These are phyloP conservation scores for Gambusia yucatana DNA, from an alignment of 2,797 vertebrate genomes.

Conservation along the genomic window DNA sequence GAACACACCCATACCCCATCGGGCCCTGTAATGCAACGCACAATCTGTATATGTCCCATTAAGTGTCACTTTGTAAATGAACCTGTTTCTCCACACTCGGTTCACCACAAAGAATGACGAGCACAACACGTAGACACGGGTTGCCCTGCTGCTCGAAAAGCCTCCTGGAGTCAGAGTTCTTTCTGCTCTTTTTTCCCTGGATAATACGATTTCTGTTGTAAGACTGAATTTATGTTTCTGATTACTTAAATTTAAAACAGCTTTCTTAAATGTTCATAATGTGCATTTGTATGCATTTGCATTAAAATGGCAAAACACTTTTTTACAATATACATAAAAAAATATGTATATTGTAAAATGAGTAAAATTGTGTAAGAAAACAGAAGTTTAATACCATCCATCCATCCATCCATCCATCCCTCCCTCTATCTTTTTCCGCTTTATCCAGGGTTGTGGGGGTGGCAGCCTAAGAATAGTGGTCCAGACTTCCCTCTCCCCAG, in stretches of 20 bases:
- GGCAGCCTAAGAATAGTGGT: too few relatives aligned
- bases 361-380: too few relatives aligned
- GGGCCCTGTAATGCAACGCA: constrained; percentile 71
- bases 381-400: too few relatives aligned
- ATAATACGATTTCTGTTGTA: constrained; percentile 12
- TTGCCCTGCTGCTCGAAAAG: constrained; percentile 36
- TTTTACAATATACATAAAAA: too few relatives aligned
- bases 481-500: too few relatives aligned
- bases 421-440: too few relatives aligned
- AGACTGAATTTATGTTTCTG: constrained; percentile 1
- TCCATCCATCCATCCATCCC: too few relatives aligned
- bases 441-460: too few relatives aligned
- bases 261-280: not conserved
- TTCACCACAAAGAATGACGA: constrained; percentile 40
- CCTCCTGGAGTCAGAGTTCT: not conserved
- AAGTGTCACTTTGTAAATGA: constrained; percentile 73
- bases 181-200: constrained; percentile 3
- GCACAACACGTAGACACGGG: constrained; percentile 32
- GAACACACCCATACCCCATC: constrained; percentile 70
- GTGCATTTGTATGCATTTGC: not conserved
- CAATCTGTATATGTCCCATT: constrained; percentile 79
- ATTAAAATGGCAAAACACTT: too few relatives aligned
- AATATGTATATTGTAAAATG: too few relatives aligned
- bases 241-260: not conserved
- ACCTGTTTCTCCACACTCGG: constrained; percentile 58